These are phyloP conservation scores for Scleropages formosus DNA, from an alignment of 2,797 vertebrate species.

Conservation along the genomic window DNA sequence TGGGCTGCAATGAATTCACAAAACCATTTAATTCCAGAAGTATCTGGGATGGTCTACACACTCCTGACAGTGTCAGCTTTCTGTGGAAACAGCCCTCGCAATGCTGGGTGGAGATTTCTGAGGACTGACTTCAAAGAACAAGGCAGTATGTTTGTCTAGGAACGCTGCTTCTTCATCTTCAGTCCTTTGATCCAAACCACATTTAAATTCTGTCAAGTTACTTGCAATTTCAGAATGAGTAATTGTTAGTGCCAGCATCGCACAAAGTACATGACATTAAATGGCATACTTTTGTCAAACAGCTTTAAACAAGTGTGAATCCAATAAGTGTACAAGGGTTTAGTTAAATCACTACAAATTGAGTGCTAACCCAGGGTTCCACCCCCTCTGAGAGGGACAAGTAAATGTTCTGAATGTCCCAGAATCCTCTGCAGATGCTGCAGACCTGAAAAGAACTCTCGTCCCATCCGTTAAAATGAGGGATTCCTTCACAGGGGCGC, in stretches of 20 bases:
- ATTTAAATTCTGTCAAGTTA: not conserved
- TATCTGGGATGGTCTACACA: too few species aligned
- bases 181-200: not conserved
- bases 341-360: not conserved
- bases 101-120: not conserved
- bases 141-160: not conserved
- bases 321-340: not conserved
- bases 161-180: not conserved
- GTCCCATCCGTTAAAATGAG: too few species aligned
- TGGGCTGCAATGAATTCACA: too few species aligned
- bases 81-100: not conserved
- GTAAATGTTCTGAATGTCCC: too few species aligned
- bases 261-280: not conserved
- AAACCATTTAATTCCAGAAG: too few species aligned
- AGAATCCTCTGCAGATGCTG: too few species aligned
- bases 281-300: not conserved
- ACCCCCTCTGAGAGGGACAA: too few species aligned
- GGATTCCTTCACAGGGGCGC: too few species aligned
- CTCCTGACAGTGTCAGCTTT: not conserved
- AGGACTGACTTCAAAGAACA: not conserved
- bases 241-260: not conserved
- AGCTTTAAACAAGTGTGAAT: not conserved
- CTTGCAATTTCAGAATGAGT: not conserved
- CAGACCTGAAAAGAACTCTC: too few species aligned
- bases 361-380: too few species aligned